Percentiles rank a stretch among this genome's conserved stretches.
phyloP scores from a whole-genome alignment of 2,113 vertebrate genomes.

The Passer domesticus region DNA sequence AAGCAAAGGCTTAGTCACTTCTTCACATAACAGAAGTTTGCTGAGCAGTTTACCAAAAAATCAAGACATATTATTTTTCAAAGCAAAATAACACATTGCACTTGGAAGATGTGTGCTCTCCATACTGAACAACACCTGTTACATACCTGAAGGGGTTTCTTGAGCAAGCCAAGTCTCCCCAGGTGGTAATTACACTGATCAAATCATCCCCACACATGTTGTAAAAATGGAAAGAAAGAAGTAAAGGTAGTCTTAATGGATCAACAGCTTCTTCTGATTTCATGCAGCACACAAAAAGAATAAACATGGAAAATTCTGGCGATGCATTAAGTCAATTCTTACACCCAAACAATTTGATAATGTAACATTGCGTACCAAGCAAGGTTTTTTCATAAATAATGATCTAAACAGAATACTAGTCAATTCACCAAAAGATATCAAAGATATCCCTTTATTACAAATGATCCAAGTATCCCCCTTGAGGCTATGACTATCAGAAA shows the following conservation, averaged over 20 bases:
- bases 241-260: background rate
- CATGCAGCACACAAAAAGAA: background rate
- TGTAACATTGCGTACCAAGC: slow-evolving; percentile 2
- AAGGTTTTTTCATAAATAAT: slow-evolving; percentile 69
- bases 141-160: background rate
- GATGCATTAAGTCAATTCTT: slow-evolving; percentile 45
- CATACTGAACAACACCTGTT: background rate
- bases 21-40: background rate
- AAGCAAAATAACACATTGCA: background rate
- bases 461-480: slow-evolving; percentile 66
- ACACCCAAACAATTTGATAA: slow-evolving; percentile 45
- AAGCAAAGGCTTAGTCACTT: background rate
- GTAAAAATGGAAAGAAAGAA: slow-evolving; percentile 5
- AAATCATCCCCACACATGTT: background rate
- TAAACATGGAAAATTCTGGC: background rate
- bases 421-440: slow-evolving; percentile 70
- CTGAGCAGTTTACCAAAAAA: background rate
- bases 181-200: background rate
- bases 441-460: slow-evolving; percentile 67
- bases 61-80: background rate
- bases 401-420: slow-evolving; percentile 66
- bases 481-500: slow-evolving; percentile 68
- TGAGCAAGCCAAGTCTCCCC: background rate
- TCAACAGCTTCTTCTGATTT: background rate
- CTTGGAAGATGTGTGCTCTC: background rate